A percentile compares a stretch with the other conserved stretches of the same genome.
Evolutionary conservation across 2,888 invertebrate genomes (phyloP).

Genomic region (Caradrina clavipalpis): DNA sequence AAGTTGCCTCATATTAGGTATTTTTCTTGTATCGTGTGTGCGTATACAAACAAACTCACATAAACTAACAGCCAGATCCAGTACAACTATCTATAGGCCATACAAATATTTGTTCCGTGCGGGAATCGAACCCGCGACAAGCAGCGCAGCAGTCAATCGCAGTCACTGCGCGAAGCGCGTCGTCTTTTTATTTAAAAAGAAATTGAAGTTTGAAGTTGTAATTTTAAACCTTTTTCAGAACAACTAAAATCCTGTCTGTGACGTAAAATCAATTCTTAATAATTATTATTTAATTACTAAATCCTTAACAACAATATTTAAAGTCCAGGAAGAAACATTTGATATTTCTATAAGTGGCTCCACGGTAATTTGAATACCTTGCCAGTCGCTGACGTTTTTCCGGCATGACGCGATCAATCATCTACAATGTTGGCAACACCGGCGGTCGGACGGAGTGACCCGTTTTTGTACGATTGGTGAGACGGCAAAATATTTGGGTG

Average conservation of each 20-base stretch:
- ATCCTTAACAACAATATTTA: background rate
- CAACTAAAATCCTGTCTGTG: background rate
- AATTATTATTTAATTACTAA: background rate
- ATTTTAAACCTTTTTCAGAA: too few relatives aligned
- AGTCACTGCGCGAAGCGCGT: too few relatives aligned
- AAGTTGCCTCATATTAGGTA: too few relatives aligned
- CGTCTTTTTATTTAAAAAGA: too few relatives aligned
- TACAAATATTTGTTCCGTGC: too few relatives aligned
- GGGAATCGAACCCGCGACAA: too few relatives aligned
- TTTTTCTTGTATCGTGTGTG: too few relatives aligned
- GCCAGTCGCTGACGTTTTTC: slow-evolving; percentile 51
- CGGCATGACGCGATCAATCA: slow-evolving; percentile 58
- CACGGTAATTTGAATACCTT: slow-evolving; percentile 39
- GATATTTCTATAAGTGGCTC: slow-evolving; percentile 52
- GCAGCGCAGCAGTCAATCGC: too few relatives aligned
- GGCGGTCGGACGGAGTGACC: slow-evolving; percentile 50
- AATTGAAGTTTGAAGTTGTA: too few relatives aligned
- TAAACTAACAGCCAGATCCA: too few relatives aligned
- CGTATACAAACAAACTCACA: too few relatives aligned
- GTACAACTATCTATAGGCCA: too few relatives aligned
- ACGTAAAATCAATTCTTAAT: background rate
- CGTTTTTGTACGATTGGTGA: slow-evolving; percentile 51
- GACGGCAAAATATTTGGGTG: slow-evolving; percentile 37
- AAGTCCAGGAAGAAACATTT: slow-evolving; percentile 40
- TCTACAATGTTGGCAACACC: slow-evolving; percentile 49